Evolutionary conservation across 2,113 vertebrate species (phyloP).

Genomic region (Felis catus): F.catus_Fca126_mat1.0 CM031417.1:58096501-58097000

Average conservation of each 20-base stretch:
- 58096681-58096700: too few relatives aligned
- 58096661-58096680: too few relatives aligned
- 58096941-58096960: accelerated
- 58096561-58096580: background rate
- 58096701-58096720: too few relatives aligned
- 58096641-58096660: too few relatives aligned
- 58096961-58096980: background rate
- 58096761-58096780: too few relatives aligned
- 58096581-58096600: background rate
- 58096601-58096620: background rate
- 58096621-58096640: background rate
- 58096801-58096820: too few relatives aligned
- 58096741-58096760: too few relatives aligned
- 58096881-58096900: background rate
- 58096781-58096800: too few relatives aligned
- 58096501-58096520: background rate
- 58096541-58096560: background rate
- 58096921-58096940: background rate
- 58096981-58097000: background rate
- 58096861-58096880: background rate
- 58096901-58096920: background rate
- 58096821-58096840: too few relatives aligned
- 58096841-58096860: too few relatives aligned
- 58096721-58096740: too few relatives aligned
- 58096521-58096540: background rate